Conservation (phyloP, 53 echinoderm and acorn worm genomes). For the Henricia sp. region DNA sequence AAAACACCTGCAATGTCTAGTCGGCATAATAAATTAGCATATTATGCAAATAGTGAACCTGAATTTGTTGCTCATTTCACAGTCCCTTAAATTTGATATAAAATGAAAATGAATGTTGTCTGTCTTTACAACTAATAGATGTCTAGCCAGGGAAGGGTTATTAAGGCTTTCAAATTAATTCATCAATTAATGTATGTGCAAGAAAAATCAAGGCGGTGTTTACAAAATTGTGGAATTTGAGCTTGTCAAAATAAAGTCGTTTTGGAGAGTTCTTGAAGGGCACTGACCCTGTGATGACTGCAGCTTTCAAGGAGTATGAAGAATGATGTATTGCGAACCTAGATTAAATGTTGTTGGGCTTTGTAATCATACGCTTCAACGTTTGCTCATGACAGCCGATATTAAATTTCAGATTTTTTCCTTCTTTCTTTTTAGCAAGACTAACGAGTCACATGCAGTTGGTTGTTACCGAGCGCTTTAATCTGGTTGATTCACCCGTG, state of each 20-base stretch:
- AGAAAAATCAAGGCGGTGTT: no score
- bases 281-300: conserved; percentile 4
- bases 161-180: no score
- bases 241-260: background rate
- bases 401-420: conserved; percentile 25
- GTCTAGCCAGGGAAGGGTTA: no score
- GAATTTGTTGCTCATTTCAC: no score
- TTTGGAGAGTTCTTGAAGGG: background rate
- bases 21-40: no score
- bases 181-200: no score
- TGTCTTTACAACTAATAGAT: no score
- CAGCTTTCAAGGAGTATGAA: background rate
- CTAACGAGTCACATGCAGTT: background rate
- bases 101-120: no score
- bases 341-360: conserved; percentile 34
- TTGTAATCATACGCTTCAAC: background rate
- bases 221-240: background rate
- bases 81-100: no score
- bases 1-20: no score
- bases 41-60: no score
- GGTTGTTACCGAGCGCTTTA: background rate
- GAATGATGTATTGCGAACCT: conserved; percentile 1
- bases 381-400: conserved; percentile 22
- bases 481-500: background rate
- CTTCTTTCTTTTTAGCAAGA: no score